These are phyloP conservation scores for Patagioenas fasciata DNA, from an alignment of 2,113 vertebrate species.

Conservation along the genomic window DNA sequence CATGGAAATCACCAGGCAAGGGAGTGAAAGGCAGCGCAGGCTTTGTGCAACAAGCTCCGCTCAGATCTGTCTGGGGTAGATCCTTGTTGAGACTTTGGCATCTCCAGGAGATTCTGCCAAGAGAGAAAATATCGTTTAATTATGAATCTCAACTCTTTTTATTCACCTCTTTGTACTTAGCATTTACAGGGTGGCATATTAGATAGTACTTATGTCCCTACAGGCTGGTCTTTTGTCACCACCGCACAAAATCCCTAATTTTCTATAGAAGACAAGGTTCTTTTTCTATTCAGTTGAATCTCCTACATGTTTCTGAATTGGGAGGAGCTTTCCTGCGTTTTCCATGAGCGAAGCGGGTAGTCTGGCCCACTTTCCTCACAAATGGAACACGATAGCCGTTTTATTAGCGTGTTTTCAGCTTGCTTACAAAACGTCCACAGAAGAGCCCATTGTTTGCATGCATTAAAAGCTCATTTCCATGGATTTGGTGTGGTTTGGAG, in stretches of 20 bases:
- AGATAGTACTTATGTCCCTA: not conserved
- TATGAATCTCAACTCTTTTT: not conserved
- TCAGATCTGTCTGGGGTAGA: not conserved
- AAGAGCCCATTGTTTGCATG: not conserved
- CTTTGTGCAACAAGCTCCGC: not conserved
- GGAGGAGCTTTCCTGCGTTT: not conserved
- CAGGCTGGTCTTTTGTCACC: not conserved
- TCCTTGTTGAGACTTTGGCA: not conserved
- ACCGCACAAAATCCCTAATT: not conserved
- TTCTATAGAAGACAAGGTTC: not conserved
- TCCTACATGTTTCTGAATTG: not conserved
- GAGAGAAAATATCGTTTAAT: not conserved
- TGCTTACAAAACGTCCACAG: not conserved
- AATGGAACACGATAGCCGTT: not conserved
- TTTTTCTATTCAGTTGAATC: not conserved
- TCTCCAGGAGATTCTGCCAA: not conserved
- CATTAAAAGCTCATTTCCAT: not conserved
- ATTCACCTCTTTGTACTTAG: too few species aligned
- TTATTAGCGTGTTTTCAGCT: not conserved
- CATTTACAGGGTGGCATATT: not conserved
- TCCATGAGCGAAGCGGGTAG: not conserved
- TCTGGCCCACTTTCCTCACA: not conserved
- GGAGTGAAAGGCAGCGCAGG: not conserved
- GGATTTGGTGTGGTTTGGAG: slow-evolving; percentile 36
- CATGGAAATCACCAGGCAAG: not conserved